A percentile compares a stretch with the other conserved stretches of the same genome.
phyloP scores from a whole-genome alignment of 1,140 invertebrate genomes.

The Meloidogyne floridensis region DNA sequence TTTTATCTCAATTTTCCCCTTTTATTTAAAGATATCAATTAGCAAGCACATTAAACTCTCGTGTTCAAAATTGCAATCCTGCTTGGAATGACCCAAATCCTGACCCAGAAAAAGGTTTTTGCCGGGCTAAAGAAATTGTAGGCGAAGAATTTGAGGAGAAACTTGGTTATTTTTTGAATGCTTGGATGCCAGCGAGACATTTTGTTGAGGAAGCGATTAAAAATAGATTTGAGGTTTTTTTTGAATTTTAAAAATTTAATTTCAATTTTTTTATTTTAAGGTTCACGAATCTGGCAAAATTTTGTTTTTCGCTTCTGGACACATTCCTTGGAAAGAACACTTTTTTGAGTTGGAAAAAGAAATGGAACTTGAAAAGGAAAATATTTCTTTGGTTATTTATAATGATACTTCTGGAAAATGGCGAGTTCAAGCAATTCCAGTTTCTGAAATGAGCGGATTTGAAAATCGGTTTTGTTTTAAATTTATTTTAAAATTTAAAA shows the following conservation, averaged over 20 bases:
- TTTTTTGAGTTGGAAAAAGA: slow-evolving; percentile 80
- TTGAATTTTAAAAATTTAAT: slow-evolving; percentile 26
- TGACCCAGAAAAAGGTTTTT: slow-evolving; percentile 66
- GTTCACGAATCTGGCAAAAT: slow-evolving; percentile 78
- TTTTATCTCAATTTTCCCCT: not conserved
- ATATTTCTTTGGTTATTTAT: slow-evolving; percentile 80
- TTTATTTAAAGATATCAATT: slow-evolving; percentile 73
- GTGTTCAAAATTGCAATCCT: slow-evolving; percentile 81
- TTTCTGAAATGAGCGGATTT: slow-evolving; percentile 75
- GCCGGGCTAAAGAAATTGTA: slow-evolving; percentile 77
- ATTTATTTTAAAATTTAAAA: not conserved
- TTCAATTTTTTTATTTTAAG: slow-evolving; percentile 58
- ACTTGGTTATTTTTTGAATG: slow-evolving; percentile 74
- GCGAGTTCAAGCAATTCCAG: slow-evolving; percentile 81
- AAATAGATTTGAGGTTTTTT: slow-evolving; percentile 71
- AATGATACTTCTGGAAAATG: slow-evolving; percentile 69
- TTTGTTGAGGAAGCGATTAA: slow-evolving; percentile 76
- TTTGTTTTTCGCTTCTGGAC: slow-evolving; percentile 72
- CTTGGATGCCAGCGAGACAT: slow-evolving; percentile 82
- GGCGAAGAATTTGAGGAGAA: slow-evolving; percentile 79
- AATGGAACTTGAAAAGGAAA: slow-evolving; percentile 70
- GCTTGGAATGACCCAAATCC: slow-evolving; percentile 76
- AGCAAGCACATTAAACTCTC: slow-evolving; percentile 76
- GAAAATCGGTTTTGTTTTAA: slow-evolving; percentile 72
- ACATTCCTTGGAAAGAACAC: slow-evolving; percentile 86